Percentiles rank a stretch among this genome's conserved stretches.
phyloP scores from a whole-genome alignment of 1,140 invertebrate species.

The Leptestheria dahalacensis region DNA sequence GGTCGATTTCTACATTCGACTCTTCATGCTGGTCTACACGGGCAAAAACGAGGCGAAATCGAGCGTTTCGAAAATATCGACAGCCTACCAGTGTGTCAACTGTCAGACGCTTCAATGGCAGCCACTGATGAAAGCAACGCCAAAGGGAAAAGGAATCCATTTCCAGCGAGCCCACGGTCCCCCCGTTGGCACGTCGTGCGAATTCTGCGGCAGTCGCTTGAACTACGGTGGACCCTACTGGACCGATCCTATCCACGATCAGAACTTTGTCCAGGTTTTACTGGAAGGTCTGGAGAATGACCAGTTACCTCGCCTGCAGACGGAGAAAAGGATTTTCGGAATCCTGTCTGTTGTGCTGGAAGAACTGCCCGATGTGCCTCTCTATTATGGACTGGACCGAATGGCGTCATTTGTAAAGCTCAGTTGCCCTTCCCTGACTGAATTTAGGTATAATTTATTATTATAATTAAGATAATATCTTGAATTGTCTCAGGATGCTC shows the following conservation, averaged over 20 bases:
- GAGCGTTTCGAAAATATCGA: conserved; percentile 44
- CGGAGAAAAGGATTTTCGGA: conserved; percentile 56
- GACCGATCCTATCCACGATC: conserved; percentile 67
- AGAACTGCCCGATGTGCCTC: conserved; percentile 65
- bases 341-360: conserved; percentile 52
- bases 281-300: conserved; percentile 26
- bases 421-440: conserved; percentile 33
- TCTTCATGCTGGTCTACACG: conserved; percentile 74
- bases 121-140: conserved; percentile 33
- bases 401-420: conserved; percentile 46
- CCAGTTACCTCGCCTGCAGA: conserved; percentile 37
- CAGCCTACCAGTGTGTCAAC: conserved; percentile 69
- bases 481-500: not conserved
- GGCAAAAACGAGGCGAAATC: conserved; percentile 70
- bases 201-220: conserved; percentile 51
- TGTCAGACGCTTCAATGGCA: conserved; percentile 66
- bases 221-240: conserved; percentile 88
- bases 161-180: conserved; percentile 49
- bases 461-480: conserved; percentile 5
- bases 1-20: conserved; percentile 91
- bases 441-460: conserved; percentile 46
- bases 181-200: conserved; percentile 46
- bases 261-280: conserved; percentile 50
- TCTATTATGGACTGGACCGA: conserved; percentile 65
- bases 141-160: conserved; percentile 38